These are phyloP conservation scores for Syngnathus typhle DNA, from an alignment of 2,113 vertebrate genomes.

Conservation along the genomic window DNA sequence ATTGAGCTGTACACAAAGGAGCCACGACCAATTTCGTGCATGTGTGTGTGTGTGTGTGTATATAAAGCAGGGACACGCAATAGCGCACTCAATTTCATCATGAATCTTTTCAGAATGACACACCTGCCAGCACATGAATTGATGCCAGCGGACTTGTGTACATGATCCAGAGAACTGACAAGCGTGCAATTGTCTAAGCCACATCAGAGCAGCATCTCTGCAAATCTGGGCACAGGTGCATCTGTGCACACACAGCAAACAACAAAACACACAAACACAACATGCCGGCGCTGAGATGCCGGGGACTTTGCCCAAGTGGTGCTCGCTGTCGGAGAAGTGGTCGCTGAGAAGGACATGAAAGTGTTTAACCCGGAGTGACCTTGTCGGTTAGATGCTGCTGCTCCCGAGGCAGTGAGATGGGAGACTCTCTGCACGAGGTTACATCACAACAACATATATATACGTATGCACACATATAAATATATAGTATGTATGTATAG, in stretches of 20 bases:
- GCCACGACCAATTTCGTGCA: conserved; percentile 34
- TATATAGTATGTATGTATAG: too few relatives aligned
- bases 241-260: background rate
- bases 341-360: conserved; percentile 31
- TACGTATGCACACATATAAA: too few relatives aligned
- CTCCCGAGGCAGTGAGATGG: conserved; percentile 16
- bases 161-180: conserved; percentile 4
- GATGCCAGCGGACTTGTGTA: background rate
- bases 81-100: conserved; percentile 12
- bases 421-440: conserved; percentile 6
- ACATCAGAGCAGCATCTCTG: background rate
- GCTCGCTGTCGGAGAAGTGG: conserved; percentile 21
- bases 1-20: conserved; percentile 46
- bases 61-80: conserved; percentile 8
- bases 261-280: conserved; percentile 1
- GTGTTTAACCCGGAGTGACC: conserved; percentile 44
- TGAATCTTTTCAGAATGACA: background rate
- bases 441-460: too few relatives aligned
- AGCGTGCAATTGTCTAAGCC: conserved; percentile 1
- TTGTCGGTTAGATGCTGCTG: conserved; percentile 13
- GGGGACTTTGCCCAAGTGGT: conserved; percentile 20
- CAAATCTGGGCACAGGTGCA: background rate
- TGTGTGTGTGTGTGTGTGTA: conserved; percentile 9
- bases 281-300: background rate
- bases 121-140: conserved; percentile 22